These are phyloP conservation scores for Itoplectis maculator DNA, from an alignment of 2,888 invertebrate species.

Conservation along the genomic window DNA sequence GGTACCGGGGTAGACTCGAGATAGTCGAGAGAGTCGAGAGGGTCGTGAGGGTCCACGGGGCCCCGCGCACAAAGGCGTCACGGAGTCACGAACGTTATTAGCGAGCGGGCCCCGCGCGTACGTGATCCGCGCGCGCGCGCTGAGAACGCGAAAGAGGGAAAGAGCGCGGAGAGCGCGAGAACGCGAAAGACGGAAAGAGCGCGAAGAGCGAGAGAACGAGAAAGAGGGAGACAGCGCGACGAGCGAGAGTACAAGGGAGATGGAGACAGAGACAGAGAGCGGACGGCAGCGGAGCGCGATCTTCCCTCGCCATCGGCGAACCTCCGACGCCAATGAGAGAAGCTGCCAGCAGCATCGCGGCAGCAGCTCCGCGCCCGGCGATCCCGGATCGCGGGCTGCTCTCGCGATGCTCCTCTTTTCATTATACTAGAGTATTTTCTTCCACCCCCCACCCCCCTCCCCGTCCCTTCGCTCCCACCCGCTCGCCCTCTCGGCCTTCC, in stretches of 20 bases:
- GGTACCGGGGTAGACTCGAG: no score
- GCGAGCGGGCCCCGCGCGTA: conserved; percentile 57
- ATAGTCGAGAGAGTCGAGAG: no score
- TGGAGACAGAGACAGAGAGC: not conserved
- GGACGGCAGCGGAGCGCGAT: conserved; percentile 19
- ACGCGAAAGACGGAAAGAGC: not conserved
- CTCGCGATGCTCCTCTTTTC: conserved; percentile 50
- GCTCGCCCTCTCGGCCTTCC: no score
- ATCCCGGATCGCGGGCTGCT: conserved; percentile 63
- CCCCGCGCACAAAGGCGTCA: conserved; percentile 62
- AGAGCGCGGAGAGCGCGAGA: conserved; percentile 8
- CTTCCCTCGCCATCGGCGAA: conserved; percentile 43
- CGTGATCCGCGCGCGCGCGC: conserved; percentile 61
- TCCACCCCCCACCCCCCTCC: no score
- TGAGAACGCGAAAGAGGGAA: not conserved
- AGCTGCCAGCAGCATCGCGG: conserved; percentile 59
- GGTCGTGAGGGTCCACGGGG: conserved; percentile 20
- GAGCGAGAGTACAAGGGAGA: no score
- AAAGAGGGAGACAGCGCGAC: no score
- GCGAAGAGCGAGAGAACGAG: not conserved
- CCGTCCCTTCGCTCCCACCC: no score
- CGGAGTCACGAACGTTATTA: conserved; percentile 75
- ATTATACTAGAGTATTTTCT: conserved; percentile 56
- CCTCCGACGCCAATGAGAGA: conserved; percentile 66
- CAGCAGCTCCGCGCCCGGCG: conserved; percentile 64